These are phyloP conservation scores for Dysmachus trigonus DNA, from an alignment of 2,888 invertebrate genomes.

Conservation along the genomic window DNA sequence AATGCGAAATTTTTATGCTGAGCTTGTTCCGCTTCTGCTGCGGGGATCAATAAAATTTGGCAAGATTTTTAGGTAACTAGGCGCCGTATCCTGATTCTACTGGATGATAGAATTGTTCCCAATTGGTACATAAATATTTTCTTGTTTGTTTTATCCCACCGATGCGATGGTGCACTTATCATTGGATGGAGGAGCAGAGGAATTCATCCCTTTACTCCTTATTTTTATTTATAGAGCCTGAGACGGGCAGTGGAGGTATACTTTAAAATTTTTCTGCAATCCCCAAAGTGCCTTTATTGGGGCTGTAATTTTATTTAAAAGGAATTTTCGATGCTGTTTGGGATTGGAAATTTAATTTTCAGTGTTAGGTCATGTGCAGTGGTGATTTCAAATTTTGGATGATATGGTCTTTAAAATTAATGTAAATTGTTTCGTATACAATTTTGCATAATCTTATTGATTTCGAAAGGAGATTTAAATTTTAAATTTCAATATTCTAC, in stretches of 20 bases:
- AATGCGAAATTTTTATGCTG: neutral
- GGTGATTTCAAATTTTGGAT: neutral
- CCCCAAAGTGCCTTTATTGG: neutral
- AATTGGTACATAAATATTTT: slow-evolving; percentile 27
- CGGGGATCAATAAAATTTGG: slow-evolving; percentile 22
- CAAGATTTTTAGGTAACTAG: neutral
- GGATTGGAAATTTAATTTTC: neutral
- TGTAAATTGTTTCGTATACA: neutral
- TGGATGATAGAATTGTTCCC: neutral
- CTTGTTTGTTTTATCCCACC: neutral
- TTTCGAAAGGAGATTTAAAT: no score
- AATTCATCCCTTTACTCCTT: neutral
- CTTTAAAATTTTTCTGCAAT: neutral
- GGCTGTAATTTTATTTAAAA: neutral
- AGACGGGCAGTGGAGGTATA: neutral
- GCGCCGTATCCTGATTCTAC: neutral
- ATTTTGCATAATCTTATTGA: neutral
- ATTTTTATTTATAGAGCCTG: neutral
- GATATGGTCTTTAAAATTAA: neutral
- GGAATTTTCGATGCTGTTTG: neutral
- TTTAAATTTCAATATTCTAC: no score
- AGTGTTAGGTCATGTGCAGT: neutral
- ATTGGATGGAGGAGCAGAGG: neutral
- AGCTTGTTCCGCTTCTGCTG: neutral
- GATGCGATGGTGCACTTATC: neutral